These are phyloP conservation scores for Carettochelys insculpta DNA, from an alignment of 2,113 vertebrate species.

Conservation along the genomic window DNA sequence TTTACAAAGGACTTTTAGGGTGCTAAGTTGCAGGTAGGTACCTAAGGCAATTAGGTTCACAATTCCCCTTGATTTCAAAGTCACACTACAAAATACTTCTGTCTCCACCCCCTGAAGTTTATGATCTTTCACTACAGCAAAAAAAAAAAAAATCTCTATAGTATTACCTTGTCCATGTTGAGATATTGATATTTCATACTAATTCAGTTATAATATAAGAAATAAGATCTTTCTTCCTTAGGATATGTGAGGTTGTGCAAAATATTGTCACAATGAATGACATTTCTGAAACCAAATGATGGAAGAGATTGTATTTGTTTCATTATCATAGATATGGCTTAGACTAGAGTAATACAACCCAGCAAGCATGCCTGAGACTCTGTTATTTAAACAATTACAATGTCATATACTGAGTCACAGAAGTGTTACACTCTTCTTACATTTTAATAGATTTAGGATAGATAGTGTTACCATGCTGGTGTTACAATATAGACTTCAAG, in stretches of 20 bases:
- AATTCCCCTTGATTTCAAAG: constrained; percentile 26
- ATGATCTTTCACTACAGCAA: background rate
- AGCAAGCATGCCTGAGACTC: background rate
- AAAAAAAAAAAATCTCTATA: background rate
- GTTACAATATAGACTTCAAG: background rate
- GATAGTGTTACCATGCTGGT: background rate
- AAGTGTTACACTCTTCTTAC: background rate
- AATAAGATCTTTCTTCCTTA: rapidly evolving
- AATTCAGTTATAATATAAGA: background rate
- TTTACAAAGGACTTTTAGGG: constrained; percentile 4
- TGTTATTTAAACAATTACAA: background rate
- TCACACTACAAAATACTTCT: constrained; percentile 27
- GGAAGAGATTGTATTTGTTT: background rate
- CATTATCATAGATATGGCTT: background rate
- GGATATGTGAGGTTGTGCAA: background rate
- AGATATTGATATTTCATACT: background rate
- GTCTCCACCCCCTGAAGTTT: background rate
- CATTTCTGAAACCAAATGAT: background rate
- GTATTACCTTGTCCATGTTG: background rate
- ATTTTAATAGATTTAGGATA: background rate
- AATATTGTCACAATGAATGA: background rate
- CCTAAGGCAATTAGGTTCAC: background rate
- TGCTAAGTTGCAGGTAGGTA: constrained; percentile 25
- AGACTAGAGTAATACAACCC: background rate
- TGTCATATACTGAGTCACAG: background rate